These are phyloP conservation scores for Agrypnia vestita DNA, from an alignment of 1,140 invertebrate species.

Conservation along the genomic window DNA sequence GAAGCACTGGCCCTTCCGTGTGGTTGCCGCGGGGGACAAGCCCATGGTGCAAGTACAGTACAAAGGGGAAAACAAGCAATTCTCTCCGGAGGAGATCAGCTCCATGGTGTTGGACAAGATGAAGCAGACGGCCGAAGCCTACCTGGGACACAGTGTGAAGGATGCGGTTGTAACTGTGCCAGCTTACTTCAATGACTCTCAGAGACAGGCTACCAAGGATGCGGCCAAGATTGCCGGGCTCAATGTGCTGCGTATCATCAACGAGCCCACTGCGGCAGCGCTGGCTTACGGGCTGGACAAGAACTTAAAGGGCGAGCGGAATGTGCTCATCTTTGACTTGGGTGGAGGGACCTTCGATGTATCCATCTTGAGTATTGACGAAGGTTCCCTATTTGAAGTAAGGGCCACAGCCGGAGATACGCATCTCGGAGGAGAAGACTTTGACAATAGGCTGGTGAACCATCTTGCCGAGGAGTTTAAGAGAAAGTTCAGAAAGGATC, in stretches of 20 bases:
- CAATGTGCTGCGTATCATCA: slow-evolving; percentile 68
- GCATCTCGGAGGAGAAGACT: slow-evolving; percentile 66
- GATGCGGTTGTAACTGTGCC: no score
- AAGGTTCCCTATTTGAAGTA: slow-evolving; percentile 80
- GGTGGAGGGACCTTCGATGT: slow-evolving; percentile 82
- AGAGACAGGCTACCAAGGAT: slow-evolving; percentile 63
- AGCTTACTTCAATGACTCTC: no score
- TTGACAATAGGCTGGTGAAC: slow-evolving; percentile 76
- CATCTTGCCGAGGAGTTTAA: slow-evolving; percentile 64
- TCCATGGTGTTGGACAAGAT: slow-evolving; percentile 62
- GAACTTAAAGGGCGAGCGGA: slow-evolving; percentile 81
- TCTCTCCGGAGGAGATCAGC: slow-evolving; percentile 84
- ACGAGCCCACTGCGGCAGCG: slow-evolving; percentile 81
- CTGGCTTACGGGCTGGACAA: slow-evolving; percentile 85
- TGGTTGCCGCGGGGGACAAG: slow-evolving; percentile 76
- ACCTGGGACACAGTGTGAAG: slow-evolving; percentile 74
- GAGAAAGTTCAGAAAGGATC: slow-evolving; percentile 68
- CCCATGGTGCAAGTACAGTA: slow-evolving; percentile 80
- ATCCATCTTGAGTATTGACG: slow-evolving; percentile 82
- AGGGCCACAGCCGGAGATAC: slow-evolving; percentile 76
- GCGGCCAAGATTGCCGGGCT: slow-evolving; percentile 79
- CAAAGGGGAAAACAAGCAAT: slow-evolving; percentile 79
- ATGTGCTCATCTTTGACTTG: slow-evolving; percentile 78
- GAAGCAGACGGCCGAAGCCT: slow-evolving; percentile 62
- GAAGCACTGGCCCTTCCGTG: slow-evolving; percentile 85